Evolutionary conservation across 2,888 invertebrate species (phyloP), one percentile per base, ranked within the genome.

Genomic region (Mayetiola destructor): DNA sequence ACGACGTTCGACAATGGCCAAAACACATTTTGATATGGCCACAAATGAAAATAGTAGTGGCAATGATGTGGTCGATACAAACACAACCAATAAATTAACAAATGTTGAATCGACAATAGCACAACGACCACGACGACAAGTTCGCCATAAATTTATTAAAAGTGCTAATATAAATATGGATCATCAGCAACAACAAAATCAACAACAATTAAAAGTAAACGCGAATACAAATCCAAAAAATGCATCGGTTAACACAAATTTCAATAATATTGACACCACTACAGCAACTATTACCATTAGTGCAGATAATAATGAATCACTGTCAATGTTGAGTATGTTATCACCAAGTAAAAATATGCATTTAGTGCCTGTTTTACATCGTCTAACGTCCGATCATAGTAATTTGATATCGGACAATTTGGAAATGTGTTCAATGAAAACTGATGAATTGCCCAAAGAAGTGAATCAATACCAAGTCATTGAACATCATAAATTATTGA

Each of bases 61-160:
- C 2, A 27, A 3, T 16, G 3, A 2, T n/a, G 48, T 27, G 9
- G 18, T n/a, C 9, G 27, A 27, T n/a, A 2, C 16, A 8, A 12
- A 8, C 39, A 18, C 39, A 39, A 39, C 16, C 39, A 21, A 23
- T 23, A 12, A 14, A 39, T 20, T 20, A 21, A 23, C 12, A 12
- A 14, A 21, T 23, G 23, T 14, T 2, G 23, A n/a, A 12, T 53
- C 53, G 12, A 18, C 20, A 8, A 53, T 53, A 29, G 12, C 29
- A 14, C 57, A 57, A 18, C 57, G 57, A 3, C 57, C 57, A 12
- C 32, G 57, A 27, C 52, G 57, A 18, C 37, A 48, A 36, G 36
- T 57, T 2, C 36, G 36, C 6, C 57, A 57, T n/a, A 57, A 57
- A 36, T 57, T 37, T 18, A 57, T 57, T 8, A 57, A 48, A n/a